Evolutionary conservation across 2,888 invertebrate species (phyloP).

Genomic region (Mechanitis messenoides): DNA sequence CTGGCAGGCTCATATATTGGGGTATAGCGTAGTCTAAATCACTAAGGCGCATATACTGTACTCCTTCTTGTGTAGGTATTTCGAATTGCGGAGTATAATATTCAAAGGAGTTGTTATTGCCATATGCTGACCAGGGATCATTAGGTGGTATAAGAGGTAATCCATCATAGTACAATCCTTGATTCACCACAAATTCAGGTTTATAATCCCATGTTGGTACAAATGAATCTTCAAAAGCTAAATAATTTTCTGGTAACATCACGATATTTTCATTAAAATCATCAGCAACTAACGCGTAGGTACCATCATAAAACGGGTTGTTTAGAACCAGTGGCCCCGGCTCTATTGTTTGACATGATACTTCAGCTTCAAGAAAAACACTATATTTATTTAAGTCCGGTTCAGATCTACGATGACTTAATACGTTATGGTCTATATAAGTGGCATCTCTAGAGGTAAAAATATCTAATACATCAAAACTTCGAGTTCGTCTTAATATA

Average conservation of each 20-base stretch:
- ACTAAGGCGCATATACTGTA: constrained; percentile 63
- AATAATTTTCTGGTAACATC: constrained; percentile 68
- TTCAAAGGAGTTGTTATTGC: constrained; percentile 53
- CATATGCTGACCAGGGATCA: constrained; percentile 67
- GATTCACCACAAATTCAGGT: constrained; percentile 52
- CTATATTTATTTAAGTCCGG: constrained; percentile 68
- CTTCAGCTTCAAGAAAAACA: constrained; percentile 60
- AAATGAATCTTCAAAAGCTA: constrained; percentile 74
- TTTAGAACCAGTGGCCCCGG: constrained; percentile 65
- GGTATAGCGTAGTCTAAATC: constrained; percentile 68
- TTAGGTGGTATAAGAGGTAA: constrained; percentile 60
- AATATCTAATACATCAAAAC: constrained; percentile 67
- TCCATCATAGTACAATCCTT: constrained; percentile 59
- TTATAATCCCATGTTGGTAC: constrained; percentile 68
- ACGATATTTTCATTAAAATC: constrained; percentile 56
- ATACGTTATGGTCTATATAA: constrained; percentile 44
- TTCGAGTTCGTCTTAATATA: constrained; percentile 61
- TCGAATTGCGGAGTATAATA: constrained; percentile 62
- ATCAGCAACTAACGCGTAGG: constrained; percentile 54
- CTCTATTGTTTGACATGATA: constrained; percentile 52
- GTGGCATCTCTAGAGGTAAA: constrained; percentile 47
- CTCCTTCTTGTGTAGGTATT: constrained; percentile 47
- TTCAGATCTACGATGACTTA: constrained; percentile 58
- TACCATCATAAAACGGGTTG: constrained; percentile 71
- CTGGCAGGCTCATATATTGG: constrained; percentile 64